Percentiles rank a stretch among this genome's conserved stretches.
Conservation (phyloP, 2,113 vertebrate genomes). For the Clinocottus analis region DNA sequence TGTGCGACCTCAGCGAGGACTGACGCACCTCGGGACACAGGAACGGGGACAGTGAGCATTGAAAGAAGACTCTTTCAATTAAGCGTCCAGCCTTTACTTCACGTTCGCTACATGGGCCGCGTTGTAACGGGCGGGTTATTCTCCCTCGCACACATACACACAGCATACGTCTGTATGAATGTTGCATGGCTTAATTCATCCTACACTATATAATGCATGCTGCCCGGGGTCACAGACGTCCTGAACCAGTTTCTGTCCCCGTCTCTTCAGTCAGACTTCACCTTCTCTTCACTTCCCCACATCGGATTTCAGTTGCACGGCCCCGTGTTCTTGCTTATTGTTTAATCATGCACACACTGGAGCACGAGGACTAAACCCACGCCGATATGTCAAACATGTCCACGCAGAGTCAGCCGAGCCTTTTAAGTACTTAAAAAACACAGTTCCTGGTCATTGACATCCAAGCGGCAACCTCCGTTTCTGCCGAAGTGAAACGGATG, state of each 20-base stretch:
- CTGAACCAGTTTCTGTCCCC: conserved; percentile 19
- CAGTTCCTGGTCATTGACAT: too few species aligned
- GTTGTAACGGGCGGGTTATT: not conserved
- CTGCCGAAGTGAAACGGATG: too few species aligned
- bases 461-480: too few species aligned
- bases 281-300: not conserved
- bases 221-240: conserved; percentile 58
- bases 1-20: conserved; percentile 86
- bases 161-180: conserved; percentile 61
- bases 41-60: not conserved
- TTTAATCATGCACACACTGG: not conserved
- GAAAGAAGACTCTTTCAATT: not conserved
- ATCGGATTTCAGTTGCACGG: not conserved
- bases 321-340: not conserved
- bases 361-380: too few species aligned
- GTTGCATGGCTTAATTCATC: conserved; percentile 60
- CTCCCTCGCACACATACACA: conserved; percentile 8
- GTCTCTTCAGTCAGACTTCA: not conserved
- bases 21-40: conserved; percentile 85
- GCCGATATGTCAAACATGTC: not conserved
- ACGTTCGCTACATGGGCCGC: not conserved
- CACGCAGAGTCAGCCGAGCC: not conserved
- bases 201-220: conserved; percentile 73
- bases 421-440: too few species aligned
- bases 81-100: not conserved